Base-by-base conservation (phyloP, 2,888 invertebrate species). In the Ochlodes sylvanus region DNA sequence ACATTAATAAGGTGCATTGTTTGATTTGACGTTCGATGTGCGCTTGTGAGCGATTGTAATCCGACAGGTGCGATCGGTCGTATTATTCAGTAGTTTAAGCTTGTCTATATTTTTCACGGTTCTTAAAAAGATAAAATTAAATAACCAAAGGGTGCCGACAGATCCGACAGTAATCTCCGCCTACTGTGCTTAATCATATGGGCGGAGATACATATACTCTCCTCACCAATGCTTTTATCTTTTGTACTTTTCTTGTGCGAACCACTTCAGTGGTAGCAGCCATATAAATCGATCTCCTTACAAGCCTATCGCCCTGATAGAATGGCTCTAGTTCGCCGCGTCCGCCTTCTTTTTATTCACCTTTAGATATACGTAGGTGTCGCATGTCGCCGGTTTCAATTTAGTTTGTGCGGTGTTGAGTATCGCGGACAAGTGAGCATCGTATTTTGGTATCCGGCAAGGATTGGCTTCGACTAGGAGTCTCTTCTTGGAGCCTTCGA, bases 401-500 rank as follows among this genome's bases (percentile, higher is more conserved):
- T 85, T 81, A 80, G 71, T 52, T 73, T 72, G 73, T 14, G 58
- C 62, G 82, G 87, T 88, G 78, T 89, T 84, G 76, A 79, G 79
- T 88, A 76, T 83, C 86, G 73, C 69, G 79, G 80, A 78, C 81
- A 86, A 86, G 85, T 85, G 86, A 84, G 75, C 84, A 76, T 80
- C 81, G 79, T 76, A 75, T 78, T 78, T 76, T 74, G 70, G 82
- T 83, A 85, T 87, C 87, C 88, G 83, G 85, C 77, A 83, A 79
- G 84, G 80, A 88, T 89, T 86, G 87, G 85, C 87, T 83, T 80
- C 79, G 70, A 79, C 84, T 86, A 85, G 83, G 78, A 85, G 79
- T 79, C 77, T 80, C 82, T 79, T 75, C 78, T 76, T 77, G 68
- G 66, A 69, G 63, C 69, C 68, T 64, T 56, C 58, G 60, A 63